Evolutionary conservation across 2,888 invertebrate species (phyloP).

Genomic region (Dromius quadrimaculatus): DNA sequence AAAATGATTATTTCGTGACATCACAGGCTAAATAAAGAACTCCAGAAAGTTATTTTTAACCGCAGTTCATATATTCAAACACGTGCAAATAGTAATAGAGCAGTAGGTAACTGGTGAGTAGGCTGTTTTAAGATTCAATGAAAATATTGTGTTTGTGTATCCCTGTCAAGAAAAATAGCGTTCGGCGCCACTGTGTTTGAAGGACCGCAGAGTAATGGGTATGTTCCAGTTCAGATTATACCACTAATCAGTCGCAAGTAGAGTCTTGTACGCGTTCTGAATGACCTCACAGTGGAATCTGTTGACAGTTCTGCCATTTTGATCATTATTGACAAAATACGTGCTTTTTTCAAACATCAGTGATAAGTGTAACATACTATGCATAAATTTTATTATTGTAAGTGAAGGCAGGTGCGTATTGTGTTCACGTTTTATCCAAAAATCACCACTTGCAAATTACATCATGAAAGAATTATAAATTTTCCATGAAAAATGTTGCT

Average conservation of each 20-base stretch:
- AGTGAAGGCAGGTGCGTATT: constrained; percentile 48
- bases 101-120: constrained; percentile 33
- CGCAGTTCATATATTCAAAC: constrained; percentile 25
- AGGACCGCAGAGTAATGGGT: constrained; percentile 51
- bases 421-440: constrained; percentile 27
- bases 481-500: neutral
- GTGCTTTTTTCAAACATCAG: constrained; percentile 38
- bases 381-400: constrained; percentile 37
- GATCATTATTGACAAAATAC: constrained; percentile 56
- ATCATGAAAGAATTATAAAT: constrained; percentile 33
- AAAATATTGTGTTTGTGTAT: constrained; percentile 6
- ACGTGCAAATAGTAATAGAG: constrained; percentile 38
- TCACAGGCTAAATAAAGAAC: constrained; percentile 44
- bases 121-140: constrained; percentile 19
- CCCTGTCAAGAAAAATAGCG: neutral
- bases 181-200: constrained; percentile 37
- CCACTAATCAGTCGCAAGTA: constrained; percentile 52
- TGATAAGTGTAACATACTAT: constrained; percentile 34
- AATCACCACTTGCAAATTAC: constrained; percentile 45
- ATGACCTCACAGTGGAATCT: constrained; percentile 65
- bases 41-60: constrained; percentile 19
- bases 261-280: constrained; percentile 61
- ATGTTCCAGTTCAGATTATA: constrained; percentile 53
- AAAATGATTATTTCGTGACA: constrained; percentile 28
- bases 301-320: constrained; percentile 63